These are phyloP conservation scores for Terebella lapidaria DNA, from an alignment of 2,888 invertebrate genomes.

Conservation along the genomic window DNA sequence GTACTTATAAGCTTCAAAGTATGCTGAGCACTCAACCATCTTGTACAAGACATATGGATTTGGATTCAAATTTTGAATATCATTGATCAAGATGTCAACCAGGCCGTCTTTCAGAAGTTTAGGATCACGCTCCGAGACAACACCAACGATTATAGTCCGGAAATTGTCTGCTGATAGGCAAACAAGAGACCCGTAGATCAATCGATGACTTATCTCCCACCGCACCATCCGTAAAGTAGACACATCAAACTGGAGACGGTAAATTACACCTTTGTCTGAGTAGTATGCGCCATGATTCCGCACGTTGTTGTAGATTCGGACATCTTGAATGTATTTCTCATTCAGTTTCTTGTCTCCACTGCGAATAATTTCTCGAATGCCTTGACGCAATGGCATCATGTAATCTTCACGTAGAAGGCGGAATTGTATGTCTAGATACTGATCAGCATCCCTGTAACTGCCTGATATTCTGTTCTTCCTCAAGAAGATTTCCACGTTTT, in stretches of 20 bases:
- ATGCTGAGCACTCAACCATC: slow-evolving; percentile 74
- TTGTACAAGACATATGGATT: slow-evolving; percentile 9
- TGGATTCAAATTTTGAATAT: neutral
- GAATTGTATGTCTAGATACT: slow-evolving; percentile 74
- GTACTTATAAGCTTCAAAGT: slow-evolving; percentile 76
- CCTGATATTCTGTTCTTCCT: slow-evolving; percentile 63
- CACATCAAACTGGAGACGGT: slow-evolving; percentile 24
- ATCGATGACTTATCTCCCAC: slow-evolving; percentile 59
- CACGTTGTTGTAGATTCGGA: slow-evolving; percentile 9
- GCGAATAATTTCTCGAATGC: slow-evolving; percentile 53
- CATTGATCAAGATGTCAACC: neutral
- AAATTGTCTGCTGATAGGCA: slow-evolving; percentile 70
- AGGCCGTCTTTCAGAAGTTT: slow-evolving; percentile 45
- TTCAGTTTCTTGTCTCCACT: neutral
- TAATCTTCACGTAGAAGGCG: slow-evolving; percentile 73
- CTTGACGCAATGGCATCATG: slow-evolving; percentile 66
- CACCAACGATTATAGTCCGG: slow-evolving; percentile 65
- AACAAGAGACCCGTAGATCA: slow-evolving; percentile 70
- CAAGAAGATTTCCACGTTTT: slow-evolving; percentile 50
- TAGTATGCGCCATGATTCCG: slow-evolving; percentile 11
- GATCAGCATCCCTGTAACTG: slow-evolving; percentile 61
- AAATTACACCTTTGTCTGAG: slow-evolving; percentile 27
- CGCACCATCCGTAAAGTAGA: slow-evolving; percentile 20
- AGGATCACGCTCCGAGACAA: slow-evolving; percentile 50
- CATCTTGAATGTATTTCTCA: slow-evolving; percentile 5